Conservation (phyloP, 2,888 invertebrate species). For the Mythimna albipuncta region DNA sequence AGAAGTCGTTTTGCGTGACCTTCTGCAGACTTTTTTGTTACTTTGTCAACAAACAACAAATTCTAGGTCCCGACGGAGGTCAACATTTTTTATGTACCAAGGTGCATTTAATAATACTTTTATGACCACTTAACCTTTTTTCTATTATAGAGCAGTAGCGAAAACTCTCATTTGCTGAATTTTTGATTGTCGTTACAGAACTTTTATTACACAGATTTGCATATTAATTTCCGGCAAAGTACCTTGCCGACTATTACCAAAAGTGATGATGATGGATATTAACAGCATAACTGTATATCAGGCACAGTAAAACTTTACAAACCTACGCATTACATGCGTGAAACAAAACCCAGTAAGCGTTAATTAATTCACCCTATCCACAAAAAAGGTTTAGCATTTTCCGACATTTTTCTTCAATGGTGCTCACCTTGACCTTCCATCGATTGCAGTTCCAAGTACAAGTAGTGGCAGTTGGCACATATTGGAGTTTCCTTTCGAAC, state of each 20-base stretch:
- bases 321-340: slow-evolving; percentile 33
- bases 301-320: slow-evolving; percentile 22
- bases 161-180: not conserved
- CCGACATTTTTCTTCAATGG: slow-evolving; percentile 56
- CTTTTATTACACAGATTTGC: not conserved
- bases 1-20: too few relatives aligned
- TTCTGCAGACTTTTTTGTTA: too few relatives aligned
- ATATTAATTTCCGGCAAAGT: slow-evolving; percentile 24
- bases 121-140: not conserved
- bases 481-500: slow-evolving; percentile 55
- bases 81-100: too few relatives aligned
- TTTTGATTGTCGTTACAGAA: not conserved
- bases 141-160: not conserved
- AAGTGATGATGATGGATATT: slow-evolving; percentile 14
- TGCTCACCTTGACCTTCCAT: slow-evolving; percentile 68
- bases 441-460: slow-evolving; percentile 68
- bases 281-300: slow-evolving; percentile 24
- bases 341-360: slow-evolving; percentile 42
- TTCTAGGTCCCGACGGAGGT: too few relatives aligned
- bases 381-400: slow-evolving; percentile 46
- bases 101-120: not conserved
- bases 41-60: too few relatives aligned
- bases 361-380: slow-evolving; percentile 56
- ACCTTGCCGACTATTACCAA: not conserved
- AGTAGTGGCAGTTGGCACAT: slow-evolving; percentile 45